Conservation (phyloP, 2,797 vertebrate genomes). For the Phataginus tetradactyla region DNA sequence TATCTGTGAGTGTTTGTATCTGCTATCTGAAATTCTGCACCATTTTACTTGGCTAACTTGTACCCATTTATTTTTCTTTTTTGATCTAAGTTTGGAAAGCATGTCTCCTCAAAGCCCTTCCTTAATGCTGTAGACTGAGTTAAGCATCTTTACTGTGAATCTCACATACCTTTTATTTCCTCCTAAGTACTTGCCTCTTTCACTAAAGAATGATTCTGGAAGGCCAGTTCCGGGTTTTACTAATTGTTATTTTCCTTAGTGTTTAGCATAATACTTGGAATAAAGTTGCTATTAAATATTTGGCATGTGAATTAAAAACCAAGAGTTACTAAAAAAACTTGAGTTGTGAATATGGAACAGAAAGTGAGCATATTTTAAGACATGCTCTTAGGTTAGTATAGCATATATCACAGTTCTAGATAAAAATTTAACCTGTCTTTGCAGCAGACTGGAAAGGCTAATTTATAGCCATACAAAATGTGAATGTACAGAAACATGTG, state of each 20-base stretch:
- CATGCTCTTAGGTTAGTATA: background rate
- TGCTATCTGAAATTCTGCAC: background rate
- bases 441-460: background rate
- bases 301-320: background rate
- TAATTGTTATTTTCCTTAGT: background rate
- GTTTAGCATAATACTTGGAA: background rate
- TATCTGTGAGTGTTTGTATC: background rate
- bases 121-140: background rate
- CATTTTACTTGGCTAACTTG: background rate
- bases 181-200: background rate
- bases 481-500: background rate
- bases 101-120: background rate
- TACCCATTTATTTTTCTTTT: background rate
- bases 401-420: background rate
- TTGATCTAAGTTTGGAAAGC: background rate
- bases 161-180: background rate
- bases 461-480: background rate
- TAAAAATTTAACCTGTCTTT: background rate
- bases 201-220: background rate
- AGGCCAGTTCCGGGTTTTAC: background rate
- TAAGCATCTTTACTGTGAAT: background rate
- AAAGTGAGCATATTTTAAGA: background rate
- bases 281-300: background rate
- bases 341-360: background rate
- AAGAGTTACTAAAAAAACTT: background rate